Base-by-base conservation (phyloP, 2,113 vertebrate genomes). In the Centropus unirufus region DNA sequence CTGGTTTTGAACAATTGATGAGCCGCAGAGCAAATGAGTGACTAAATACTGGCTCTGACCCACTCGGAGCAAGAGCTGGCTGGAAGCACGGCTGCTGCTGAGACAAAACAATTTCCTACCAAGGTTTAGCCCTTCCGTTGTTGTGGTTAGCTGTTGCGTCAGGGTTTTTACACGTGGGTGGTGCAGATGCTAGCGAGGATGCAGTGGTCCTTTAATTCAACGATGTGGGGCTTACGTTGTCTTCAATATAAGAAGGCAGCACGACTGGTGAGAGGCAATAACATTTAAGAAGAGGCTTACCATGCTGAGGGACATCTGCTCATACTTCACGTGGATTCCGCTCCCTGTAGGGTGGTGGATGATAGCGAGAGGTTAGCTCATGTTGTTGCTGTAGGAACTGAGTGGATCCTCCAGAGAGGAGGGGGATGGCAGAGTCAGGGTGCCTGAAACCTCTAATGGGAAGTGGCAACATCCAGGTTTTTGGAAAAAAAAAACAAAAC, bases 231-330 rank as follows among this genome's bases (percentile, higher is more conserved):
- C 83, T 69, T 10, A 29, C 72, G 91, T 74, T 80, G 75, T 40
- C 47, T 83, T 46, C 67, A 2, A 3, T 17, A 3, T 6, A 18
- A 78, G 89, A 4, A 54, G 19, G 75, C 70, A 77, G 88, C 81
- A 49, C 24, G 2, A 30, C n/a, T 70, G 85, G 32, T 78, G 89
- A 72, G 85, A 90, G 52, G 92, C 82, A 95, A 23, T 83, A 78
- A 64, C 16, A 66, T 39, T 74, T 27, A 90, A 86, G 77, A 93
- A 95, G 82, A 57, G 61, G 63, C 92, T 91, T 93, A 86, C 84
- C 93, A 52, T 83, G 93, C 96, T 93, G 95, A 75, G 92, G 93
- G 95, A 95, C 91, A 93, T 95, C 96, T 96, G 95, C 92, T 95
- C 52, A 34, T 83, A 61, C 73, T 93, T 92, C 51, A 0, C 3